phyloP scores from a whole-genome alignment of 1,140 invertebrate genomes.

The Drosophila kanapiae region DNA sequence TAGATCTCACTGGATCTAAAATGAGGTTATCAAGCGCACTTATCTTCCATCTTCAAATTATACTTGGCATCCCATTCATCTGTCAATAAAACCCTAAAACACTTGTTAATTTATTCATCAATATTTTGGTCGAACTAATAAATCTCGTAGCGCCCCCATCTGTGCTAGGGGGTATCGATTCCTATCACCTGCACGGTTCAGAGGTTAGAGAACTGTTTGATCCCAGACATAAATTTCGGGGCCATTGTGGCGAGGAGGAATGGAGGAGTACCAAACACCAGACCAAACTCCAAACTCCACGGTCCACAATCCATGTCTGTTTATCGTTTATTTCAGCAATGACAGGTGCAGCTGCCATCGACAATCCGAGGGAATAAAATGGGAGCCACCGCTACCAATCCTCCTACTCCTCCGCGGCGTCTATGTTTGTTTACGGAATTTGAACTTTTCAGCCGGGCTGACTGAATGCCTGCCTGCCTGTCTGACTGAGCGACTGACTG shows the following conservation, averaged over 20 bases:
- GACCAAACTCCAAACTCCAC: slow-evolving; percentile 1
- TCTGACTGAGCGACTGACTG: slow-evolving; percentile 6
- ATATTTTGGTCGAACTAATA: slow-evolving; percentile 55
- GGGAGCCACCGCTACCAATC: slow-evolving; percentile 2
- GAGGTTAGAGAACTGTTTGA: slow-evolving; percentile 67
- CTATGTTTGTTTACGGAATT: slow-evolving; percentile 75
- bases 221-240: slow-evolving; percentile 57
- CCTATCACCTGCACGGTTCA: slow-evolving; percentile 61
- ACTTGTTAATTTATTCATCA: slow-evolving; percentile 57
- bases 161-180: slow-evolving; percentile 49
- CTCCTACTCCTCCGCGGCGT: slow-evolving; percentile 3
- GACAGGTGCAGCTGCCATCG: slow-evolving; percentile 77
- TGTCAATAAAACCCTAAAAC: slow-evolving; percentile 11
- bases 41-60: slow-evolving; percentile 30
- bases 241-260: slow-evolving; percentile 59
- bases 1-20: slow-evolving; percentile 1
- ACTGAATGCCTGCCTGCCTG: slow-evolving; percentile 20
- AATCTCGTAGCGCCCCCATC: slow-evolving; percentile 47
- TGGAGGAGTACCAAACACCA: slow-evolving; percentile 4
- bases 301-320: slow-evolving; percentile 45
- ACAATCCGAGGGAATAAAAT: slow-evolving; percentile 56
- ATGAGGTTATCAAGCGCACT: slow-evolving; percentile 19
- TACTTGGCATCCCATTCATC: slow-evolving; percentile 19
- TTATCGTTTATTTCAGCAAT: slow-evolving; percentile 76
- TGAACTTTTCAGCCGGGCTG: slow-evolving; percentile 63